Base-by-base conservation (phyloP, 2,113 vertebrate genomes). In the Nannospalax galili region DNA sequence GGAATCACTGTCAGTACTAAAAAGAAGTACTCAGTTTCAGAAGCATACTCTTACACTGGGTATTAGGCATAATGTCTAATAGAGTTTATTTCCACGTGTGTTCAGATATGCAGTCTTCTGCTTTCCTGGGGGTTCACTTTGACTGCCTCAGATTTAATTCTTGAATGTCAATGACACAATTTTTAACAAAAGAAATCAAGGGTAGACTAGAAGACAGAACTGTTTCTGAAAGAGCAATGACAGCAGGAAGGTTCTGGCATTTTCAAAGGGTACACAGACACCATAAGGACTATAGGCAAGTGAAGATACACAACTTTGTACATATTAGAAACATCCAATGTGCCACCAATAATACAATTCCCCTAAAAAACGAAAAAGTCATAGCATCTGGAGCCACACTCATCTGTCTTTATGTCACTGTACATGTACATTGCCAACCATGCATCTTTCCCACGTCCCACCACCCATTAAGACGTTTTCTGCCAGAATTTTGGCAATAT, bases 291-390 rank as follows among this genome's bases (percentile, higher is more conserved):
- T 93, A 95, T 65, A 96, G 96, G 89, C 95, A 74, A 97, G 93
- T 96, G 84, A 95, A 93, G 95, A 97, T 69, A 97, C 12, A 30
- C 86, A 97, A 48, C 48, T 94, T 84, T 97, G 89, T 98, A 97
- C 91, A 97, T 73, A 32, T 70, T 28, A 97, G 96, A 98, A 93
- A 96, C 87, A 96, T 20, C 94, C 88, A 81, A 56, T 70, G 88
- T 97, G 96, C 95, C 92, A 97, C 81, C 84, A 97, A 96, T n/a
- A n/a, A n/a, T 93, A 88, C 6, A 2, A 88, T 20, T 80, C 73
- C 73, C 91, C 97, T 96, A 72, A 52, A 96, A 19, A n/a, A 85
- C 35, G 45, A 7, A 52, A 82, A 85, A 42, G 82, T 91, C 67
- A 85, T 92, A 12, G 73, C 64, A 69, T 90, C 32, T 73, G 52